Evolutionary conservation across 2,797 vertebrate species (phyloP), one percentile per base, ranked within the genome.

Genomic region (Micropoecilia bifurca): DNA sequence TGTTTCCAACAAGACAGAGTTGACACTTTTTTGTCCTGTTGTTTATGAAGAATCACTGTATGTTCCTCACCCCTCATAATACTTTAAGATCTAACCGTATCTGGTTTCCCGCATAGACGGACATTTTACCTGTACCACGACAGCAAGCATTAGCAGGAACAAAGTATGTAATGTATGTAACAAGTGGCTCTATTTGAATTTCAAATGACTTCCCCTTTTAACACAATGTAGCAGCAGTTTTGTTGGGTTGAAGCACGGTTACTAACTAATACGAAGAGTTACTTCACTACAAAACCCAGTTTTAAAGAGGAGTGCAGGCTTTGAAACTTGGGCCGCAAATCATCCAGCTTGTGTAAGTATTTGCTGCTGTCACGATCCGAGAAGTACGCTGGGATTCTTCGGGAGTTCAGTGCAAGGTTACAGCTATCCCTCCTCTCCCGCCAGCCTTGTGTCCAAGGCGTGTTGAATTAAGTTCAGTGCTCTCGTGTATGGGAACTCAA

Each of bases 381-480:
- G 88, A 92, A 93, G 91, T 93, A 93, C 83, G 88, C 90, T 83
- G 90, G 93, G 93, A 95, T 95, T 94, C 91, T 86, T 91, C 68
- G 91, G 59, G 94, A 92, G 96, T 96, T 96, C 96, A 96, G 43
- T 84, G 84, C 87, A 82, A 95, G 96, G 96, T 96, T 95, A 95
- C 82, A 59, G 88, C 93, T 93, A 93, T 95, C 95, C 93, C 90
- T 93, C 90, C 93, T 83, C 91, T 91, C 84, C 81, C 81, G 90
- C 92, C 95, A 90, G 93, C 93, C 90, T 89, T 90, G 91, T 83
- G 90, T 95, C 94, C 95, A 95, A 95, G 94, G 92, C 88, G 87
- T 92, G 94, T 95, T 88, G 94, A 95, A 94, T 94, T 94, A 94
- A 90, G 91, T 91, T 94, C 91, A 92, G 91, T 81, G 82, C 91